Evolutionary conservation across 2,797 vertebrate genomes (phyloP).

Genomic region (Tangara arthus): DNA sequence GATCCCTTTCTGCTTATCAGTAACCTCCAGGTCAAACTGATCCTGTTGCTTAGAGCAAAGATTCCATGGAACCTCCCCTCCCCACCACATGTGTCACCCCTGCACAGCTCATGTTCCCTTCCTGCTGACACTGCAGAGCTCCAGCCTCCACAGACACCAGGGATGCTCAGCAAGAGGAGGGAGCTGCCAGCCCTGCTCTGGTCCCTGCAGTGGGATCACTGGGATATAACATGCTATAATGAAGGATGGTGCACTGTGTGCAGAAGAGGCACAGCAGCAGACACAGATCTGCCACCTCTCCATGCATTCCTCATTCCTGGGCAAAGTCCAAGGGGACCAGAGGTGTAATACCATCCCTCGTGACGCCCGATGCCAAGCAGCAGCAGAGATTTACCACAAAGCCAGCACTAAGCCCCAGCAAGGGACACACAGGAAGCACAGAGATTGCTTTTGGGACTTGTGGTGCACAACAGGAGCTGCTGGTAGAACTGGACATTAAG

Average conservation of each 20-base stretch:
- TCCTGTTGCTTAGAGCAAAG: not conserved
- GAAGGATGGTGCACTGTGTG: not conserved
- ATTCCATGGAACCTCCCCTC: not conserved
- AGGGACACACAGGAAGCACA: not conserved
- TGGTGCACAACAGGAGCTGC: not conserved
- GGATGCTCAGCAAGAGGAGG: not conserved
- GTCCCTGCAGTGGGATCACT: too few relatives aligned
- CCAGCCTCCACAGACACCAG: fast-evolving
- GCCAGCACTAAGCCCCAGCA: not conserved
- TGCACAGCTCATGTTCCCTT: not conserved
- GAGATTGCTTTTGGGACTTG: not conserved
- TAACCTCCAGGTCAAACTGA: not conserved
- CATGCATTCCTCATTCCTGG: not conserved
- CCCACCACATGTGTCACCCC: not conserved
- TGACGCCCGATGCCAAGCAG: not conserved
- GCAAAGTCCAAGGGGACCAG: not conserved
- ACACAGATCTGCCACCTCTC: not conserved
- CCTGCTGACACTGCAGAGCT: fast-evolving
- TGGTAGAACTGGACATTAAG: not conserved
- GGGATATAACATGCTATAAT: not conserved
- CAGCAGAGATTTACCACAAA: not conserved
- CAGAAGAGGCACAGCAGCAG: not conserved
- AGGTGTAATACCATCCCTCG: not conserved
- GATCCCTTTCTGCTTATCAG: not conserved
- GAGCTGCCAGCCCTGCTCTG: not conserved